phyloP scores from a whole-genome alignment of 2,888 invertebrate species.

The Galerucella calmariensis region DNA sequence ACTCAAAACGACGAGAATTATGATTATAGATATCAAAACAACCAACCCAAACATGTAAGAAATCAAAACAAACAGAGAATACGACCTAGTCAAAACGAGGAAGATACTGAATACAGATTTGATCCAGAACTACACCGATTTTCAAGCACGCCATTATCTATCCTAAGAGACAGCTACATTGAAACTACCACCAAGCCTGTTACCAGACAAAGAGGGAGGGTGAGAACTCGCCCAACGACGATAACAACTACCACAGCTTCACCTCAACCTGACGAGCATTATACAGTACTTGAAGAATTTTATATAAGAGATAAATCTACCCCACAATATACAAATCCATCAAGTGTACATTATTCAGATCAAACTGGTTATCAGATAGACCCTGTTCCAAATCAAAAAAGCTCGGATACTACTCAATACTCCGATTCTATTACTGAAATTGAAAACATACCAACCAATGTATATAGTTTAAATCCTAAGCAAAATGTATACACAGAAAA shows the following conservation, averaged over 20 bases:
- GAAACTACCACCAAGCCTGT: conserved; percentile 43
- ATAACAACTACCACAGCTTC: conserved; percentile 43
- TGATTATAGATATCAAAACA: conserved; percentile 27
- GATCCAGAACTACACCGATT: conserved; percentile 41
- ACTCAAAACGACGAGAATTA: background rate
- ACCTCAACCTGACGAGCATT: conserved; percentile 49
- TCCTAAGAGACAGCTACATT: conserved; percentile 42
- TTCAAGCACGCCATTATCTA: conserved; percentile 45
- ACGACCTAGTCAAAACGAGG: conserved; percentile 8
- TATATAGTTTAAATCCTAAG: conserved; percentile 42
- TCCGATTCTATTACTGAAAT: conserved; percentile 42
- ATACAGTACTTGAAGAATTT: conserved; percentile 60
- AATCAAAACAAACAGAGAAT: background rate
- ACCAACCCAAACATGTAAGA: conserved; percentile 13
- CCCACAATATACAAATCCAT: conserved; percentile 22
- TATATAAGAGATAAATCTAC: conserved; percentile 43
- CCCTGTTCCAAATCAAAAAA: conserved; percentile 39
- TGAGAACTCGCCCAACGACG: conserved; percentile 46
- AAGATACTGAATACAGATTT: conserved; percentile 37
- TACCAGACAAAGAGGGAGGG: conserved; percentile 38
- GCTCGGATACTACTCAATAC: conserved; percentile 27
- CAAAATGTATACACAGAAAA: conserved; percentile 32
- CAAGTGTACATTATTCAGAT: conserved; percentile 30
- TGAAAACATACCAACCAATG: conserved; percentile 47
- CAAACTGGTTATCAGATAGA: conserved; percentile 28